A percentile compares a stretch with the other conserved stretches of the same genome.
Conservation (phyloP, 2,797 vertebrate species). For the Psittacula echo region DNA sequence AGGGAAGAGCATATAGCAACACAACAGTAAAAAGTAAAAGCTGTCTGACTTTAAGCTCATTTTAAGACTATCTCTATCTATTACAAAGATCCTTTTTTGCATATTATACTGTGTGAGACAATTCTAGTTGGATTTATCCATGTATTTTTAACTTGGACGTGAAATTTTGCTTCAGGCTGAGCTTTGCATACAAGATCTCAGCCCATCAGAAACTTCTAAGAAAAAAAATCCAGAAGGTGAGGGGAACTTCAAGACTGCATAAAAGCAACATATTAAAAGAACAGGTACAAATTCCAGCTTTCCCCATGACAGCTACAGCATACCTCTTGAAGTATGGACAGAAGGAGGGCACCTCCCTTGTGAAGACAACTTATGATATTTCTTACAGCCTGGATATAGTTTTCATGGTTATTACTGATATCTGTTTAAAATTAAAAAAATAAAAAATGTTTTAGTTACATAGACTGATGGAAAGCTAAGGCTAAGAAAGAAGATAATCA, state of each 20-base stretch:
- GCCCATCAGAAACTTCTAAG: slow-evolving; percentile 32
- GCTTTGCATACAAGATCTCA: slow-evolving; percentile 53
- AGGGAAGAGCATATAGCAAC: not conserved
- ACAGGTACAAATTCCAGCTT: not conserved
- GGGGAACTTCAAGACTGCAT: not conserved
- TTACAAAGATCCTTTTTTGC: slow-evolving; percentile 68
- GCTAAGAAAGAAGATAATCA: not conserved
- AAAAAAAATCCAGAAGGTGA: not conserved
- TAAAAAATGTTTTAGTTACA: not conserved
- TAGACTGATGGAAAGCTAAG: not conserved
- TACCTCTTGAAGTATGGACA: not conserved
- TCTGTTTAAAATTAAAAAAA: not conserved
- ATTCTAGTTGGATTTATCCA: slow-evolving; percentile 69
- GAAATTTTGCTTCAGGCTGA: slow-evolving; percentile 71
- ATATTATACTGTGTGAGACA: slow-evolving; percentile 72
- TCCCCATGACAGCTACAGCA: not conserved
- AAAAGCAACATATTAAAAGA: not conserved
- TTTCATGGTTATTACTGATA: not conserved
- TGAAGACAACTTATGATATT: not conserved
- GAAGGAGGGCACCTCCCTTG: not conserved
- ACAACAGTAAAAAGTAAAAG: slow-evolving; percentile 46
- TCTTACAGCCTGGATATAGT: not conserved
- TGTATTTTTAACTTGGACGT: slow-evolving; percentile 72
- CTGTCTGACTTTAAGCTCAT: slow-evolving; percentile 17
- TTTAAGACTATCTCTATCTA: slow-evolving; percentile 40